Evolutionary conservation across 1,140 invertebrate genomes (phyloP).

Genomic region (Bombus affinis): DNA sequence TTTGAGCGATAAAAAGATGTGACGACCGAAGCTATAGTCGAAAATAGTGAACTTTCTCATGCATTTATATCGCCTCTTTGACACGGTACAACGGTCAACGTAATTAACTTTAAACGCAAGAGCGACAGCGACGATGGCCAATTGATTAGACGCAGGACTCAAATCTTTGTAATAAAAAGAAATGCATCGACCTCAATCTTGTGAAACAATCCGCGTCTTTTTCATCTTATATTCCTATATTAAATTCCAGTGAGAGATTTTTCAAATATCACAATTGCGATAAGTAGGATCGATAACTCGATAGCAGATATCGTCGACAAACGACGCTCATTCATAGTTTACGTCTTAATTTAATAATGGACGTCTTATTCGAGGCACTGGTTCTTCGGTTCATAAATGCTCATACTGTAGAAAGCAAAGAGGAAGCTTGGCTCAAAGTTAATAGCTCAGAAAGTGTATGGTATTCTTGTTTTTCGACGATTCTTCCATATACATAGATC

Average conservation of each 20-base stretch:
- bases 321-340: not conserved
- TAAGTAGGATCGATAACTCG: not conserved
- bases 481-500: not conserved
- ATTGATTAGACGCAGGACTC: not conserved
- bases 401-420: not conserved
- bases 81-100: not conserved
- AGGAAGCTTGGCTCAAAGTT: not conserved
- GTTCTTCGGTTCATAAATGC: not conserved
- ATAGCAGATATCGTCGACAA: too few relatives aligned
- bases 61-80: not conserved
- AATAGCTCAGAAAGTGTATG: not conserved
- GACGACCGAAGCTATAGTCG: not conserved
- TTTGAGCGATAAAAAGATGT: not conserved
- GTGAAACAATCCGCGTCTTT: not conserved
- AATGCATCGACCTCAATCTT: not conserved
- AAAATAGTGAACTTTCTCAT: not conserved
- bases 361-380: not conserved
- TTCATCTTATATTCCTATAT: not conserved
- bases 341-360: not conserved
- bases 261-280: not conserved
- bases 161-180: not conserved
- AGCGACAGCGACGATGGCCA: not conserved
- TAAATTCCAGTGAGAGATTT: not conserved
- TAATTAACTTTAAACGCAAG: conserved; percentile 15
- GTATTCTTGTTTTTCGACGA: too few relatives aligned